Evolutionary conservation across 2,888 invertebrate species (phyloP), one percentile per base, ranked within the genome.

Genomic region (Ceratothoa steindachneri): DNA sequence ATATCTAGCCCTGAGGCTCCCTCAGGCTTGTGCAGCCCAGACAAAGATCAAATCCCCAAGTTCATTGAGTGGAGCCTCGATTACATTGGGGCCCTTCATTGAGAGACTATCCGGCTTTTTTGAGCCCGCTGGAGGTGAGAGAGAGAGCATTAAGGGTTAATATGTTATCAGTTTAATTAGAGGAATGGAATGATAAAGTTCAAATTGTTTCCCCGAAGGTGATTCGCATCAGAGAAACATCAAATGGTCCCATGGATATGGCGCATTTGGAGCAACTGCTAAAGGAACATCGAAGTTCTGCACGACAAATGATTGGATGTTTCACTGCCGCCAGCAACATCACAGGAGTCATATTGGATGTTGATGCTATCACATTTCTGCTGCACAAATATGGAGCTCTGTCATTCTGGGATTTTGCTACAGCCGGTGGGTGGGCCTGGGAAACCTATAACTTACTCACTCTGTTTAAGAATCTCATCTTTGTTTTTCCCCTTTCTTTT

Each of bases 331-430:
- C 92, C 1, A 93, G 93, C 27, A 93, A 93, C 83, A 88, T 94
- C n/a, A 93, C 94, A 0, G 95, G 95, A 5, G 90, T 92, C n/a
- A 83, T 94, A 41, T 89, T 90, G 55, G 93, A 94, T 85, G 93
- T 93, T 82, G 89, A 93, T 1, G 90, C 90, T 0, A 90, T 95
- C 7, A 93, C 93, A 0, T 85, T 90, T 19, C 85, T 93, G 2
- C 87, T 95, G 15, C 94, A 95, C 82, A 91, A 88, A 82, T 91
- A 92, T 83, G 91, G 91, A 7, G 94, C 93, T 0, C 87, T 91
- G 80, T 89, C 93, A 2, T 90, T 95, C 82, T 96, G 95, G 94
- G 95, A 95, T 84, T 95, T 92, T 83, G 93, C 93, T 5, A 87
- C 93, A 2, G 92, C 93, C 2, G 91, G 91, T 75, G 28, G 30